A percentile compares a stretch with the other conserved stretches of the same genome.
Evolutionary conservation across 92 coral and sea anemone species (phyloP).

Genomic region (Actinernus sp.): DNA sequence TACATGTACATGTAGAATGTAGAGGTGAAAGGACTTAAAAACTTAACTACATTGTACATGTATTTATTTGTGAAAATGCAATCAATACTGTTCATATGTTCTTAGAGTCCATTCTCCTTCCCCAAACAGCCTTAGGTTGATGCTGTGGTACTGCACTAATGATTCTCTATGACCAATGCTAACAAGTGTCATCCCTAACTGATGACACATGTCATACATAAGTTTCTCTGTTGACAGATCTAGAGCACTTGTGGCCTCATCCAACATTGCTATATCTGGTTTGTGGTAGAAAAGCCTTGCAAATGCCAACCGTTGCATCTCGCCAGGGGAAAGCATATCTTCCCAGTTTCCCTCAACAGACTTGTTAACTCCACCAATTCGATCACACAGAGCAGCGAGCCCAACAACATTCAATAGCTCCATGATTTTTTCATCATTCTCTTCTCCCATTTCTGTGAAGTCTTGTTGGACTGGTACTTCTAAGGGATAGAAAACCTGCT

Average conservation of each 20-base stretch:
- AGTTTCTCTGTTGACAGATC: slow-evolving; percentile 75
- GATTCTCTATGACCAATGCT: slow-evolving; percentile 88
- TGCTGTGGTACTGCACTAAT: slow-evolving; percentile 68
- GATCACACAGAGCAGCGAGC: slow-evolving; percentile 59
- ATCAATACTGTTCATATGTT: not conserved
- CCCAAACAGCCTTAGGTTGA: slow-evolving; percentile 65
- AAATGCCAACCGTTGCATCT: slow-evolving; percentile 94
- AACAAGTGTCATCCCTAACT: slow-evolving; percentile 74
- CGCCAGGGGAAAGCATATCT: slow-evolving; percentile 96
- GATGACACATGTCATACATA: slow-evolving; percentile 72
- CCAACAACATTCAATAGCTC: slow-evolving; percentile 74
- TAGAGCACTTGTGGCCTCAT: slow-evolving; percentile 98
- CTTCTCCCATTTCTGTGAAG: slow-evolving; percentile 42
- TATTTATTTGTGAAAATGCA: too few species aligned
- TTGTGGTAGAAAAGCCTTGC: slow-evolving; percentile 91
- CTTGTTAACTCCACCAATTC: slow-evolving; percentile 82
- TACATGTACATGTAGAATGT: too few species aligned
- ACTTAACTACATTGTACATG: too few species aligned
- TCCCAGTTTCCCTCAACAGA: slow-evolving; percentile 91
- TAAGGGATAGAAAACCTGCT: slow-evolving; percentile 75
- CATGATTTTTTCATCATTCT: slow-evolving; percentile 63
- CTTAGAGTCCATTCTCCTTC: slow-evolving; percentile 71
- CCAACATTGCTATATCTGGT: slow-evolving; percentile 85
- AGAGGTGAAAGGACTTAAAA: too few species aligned
- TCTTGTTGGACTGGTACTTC: slow-evolving; percentile 37